These are phyloP conservation scores for Apodemus agrarius DNA, from an alignment of 2,797 vertebrate genomes.

Conservation along the genomic window DNA sequence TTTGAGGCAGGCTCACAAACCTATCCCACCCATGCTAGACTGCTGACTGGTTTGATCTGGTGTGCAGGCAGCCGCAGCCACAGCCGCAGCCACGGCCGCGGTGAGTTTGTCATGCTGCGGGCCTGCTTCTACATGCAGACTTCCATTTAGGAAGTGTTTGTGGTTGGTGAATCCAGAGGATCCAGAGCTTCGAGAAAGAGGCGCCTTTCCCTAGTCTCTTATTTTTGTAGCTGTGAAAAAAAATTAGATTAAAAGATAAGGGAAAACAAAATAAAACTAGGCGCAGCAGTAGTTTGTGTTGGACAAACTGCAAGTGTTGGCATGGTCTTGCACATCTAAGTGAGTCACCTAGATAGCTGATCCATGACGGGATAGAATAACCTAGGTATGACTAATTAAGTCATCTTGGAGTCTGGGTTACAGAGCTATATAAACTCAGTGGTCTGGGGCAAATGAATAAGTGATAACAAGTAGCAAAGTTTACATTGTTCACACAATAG, in stretches of 20 bases:
- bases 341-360: not conserved
- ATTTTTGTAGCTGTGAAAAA: not conserved
- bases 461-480: not conserved
- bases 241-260: not conserved
- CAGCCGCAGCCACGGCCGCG: too few species aligned
- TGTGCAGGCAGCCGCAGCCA: not conserved
- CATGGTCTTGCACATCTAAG: not conserved
- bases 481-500: not conserved
- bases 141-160: constrained; percentile 28
- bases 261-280: not conserved
- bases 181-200: not conserved
- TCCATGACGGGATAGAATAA: not conserved
- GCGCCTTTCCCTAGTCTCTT: not conserved
- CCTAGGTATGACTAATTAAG: not conserved
- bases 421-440: not conserved
- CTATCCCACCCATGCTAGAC: not conserved
- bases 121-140: not conserved
- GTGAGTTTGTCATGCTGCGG: too few species aligned
- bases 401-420: not conserved
- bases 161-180: not conserved
- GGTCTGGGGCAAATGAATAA: not conserved
- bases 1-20: not conserved
- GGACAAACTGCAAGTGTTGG: not conserved
- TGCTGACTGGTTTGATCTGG: not conserved
- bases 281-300: not conserved